Percentiles rank a stretch among this genome's conserved stretches.
These are phyloP conservation scores for Anguilla rostrata DNA, from an alignment of 2,113 vertebrate species.

Conservation along the genomic window DNA sequence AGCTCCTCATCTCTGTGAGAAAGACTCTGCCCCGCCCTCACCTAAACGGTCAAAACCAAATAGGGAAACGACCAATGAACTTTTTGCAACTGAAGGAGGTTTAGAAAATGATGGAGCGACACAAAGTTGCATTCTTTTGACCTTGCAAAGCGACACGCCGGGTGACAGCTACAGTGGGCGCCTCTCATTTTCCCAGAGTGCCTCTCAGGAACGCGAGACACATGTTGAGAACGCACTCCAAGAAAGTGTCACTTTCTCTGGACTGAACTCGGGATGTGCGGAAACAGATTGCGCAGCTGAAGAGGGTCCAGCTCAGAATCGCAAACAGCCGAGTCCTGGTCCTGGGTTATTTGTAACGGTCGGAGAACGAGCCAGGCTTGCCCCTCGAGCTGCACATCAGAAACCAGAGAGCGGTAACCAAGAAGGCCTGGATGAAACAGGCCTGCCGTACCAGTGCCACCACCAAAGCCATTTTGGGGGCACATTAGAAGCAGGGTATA, in stretches of 20 bases:
- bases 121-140: slow-evolving; percentile 18
- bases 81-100: background rate
- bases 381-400: slow-evolving; percentile 20
- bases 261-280: slow-evolving; percentile 15
- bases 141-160: slow-evolving; percentile 25
- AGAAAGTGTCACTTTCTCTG: slow-evolving; percentile 20
- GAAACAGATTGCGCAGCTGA: background rate
- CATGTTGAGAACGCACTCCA: slow-evolving; percentile 9
- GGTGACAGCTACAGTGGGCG: slow-evolving; percentile 20
- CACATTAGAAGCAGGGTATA: slow-evolving; percentile 35
- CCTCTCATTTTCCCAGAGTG: background rate
- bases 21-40: slow-evolving; percentile 24
- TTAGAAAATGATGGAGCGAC: slow-evolving; percentile 11
- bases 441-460: slow-evolving; percentile 32
- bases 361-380: slow-evolving; percentile 7
- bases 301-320: slow-evolving; percentile 9
- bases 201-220: background rate
- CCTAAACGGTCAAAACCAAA: slow-evolving; percentile 50
- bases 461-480: slow-evolving; percentile 32
- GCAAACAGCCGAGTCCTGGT: background rate
- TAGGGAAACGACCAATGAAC: slow-evolving; percentile 2
- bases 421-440: slow-evolving; percentile 34
- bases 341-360: slow-evolving; percentile 17
- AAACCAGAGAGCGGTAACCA: slow-evolving; percentile 36
- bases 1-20: slow-evolving; percentile 18